Evolutionary conservation across 2,797 vertebrate genomes (phyloP), one percentile per base, ranked within the genome.

Genomic region (Manis javanica): DNA sequence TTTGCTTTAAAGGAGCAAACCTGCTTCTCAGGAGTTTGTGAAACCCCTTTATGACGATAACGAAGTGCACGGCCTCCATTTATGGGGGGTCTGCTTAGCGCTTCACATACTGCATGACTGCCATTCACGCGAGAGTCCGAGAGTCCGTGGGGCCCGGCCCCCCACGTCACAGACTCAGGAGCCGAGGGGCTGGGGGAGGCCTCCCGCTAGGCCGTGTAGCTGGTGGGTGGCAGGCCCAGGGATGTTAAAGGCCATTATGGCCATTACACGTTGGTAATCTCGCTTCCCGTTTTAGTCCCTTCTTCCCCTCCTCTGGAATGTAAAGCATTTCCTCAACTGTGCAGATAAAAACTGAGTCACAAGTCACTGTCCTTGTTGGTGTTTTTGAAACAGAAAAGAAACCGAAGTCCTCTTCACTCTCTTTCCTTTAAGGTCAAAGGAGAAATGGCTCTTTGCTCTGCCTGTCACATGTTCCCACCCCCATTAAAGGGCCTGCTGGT

Each of bases 21-120:
- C 46, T 74, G 66, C 53, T 63, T 84, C 42, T 31, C 1, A 6
- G 51, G 39, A 66, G 74, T 31, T 74, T 64, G 49, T 29, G 83
- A 72, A 75, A 4, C 10, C 42, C 4, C 16, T 46, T 72, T 61
- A 3, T 7, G 61, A 75, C 7, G 5, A 14, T 0, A 69, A 34
- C 31, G 26, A 9, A 29, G 66, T 10, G 26, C 2, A 23, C 7
- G 5, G 2, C 29, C 14, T 72, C 55, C 49, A 5, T 61, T 29
- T 23, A 14, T 7, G 13, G 68, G 63, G 63, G 55, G 4, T 2
- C 31, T 23, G 8, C 68, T 61, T 5, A 49, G 49, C 37, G 0
- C 1, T 18, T 3, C 6, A 2, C 5, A 8, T 15, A 13, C 34
- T 12, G 2, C 1, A 6, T n/a, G 5, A 19, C 19, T 1, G 1